Base-by-base conservation (phyloP, 1,140 invertebrate species). In the Cyclina sinensis region DNA sequence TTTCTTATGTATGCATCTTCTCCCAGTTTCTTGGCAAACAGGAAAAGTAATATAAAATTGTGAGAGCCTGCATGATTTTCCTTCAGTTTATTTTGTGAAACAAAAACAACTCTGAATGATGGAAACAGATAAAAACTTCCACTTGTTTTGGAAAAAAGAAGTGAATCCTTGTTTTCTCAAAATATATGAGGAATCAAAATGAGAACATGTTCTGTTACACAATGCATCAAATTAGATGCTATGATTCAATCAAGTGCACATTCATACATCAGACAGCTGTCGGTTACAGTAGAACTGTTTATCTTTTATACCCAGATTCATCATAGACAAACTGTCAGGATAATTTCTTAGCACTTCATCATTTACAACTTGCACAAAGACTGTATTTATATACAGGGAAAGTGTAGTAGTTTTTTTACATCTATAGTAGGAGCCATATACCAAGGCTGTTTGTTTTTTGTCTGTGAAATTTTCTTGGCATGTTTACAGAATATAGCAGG, bases 391-490 rank as follows among this genome's bases (percentile, higher is more conserved):
- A 35, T 65, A 65, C 59, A 65, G 16, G 18, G 18, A 65, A 5
- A 65, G 11, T 65, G 4, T 30, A 3, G 24, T 27, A 4, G 27
- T 65, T 27, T 24, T 5, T 65, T 24, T 65, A 54, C n/a, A 65
- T 59, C n/a, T 59, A 59, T n/a, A 24, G 54, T 59, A 59, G 16
- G 5, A n/a, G 21, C 4, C 5, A n/a, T n/a, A 24, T 59, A 59
- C 54, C 5, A 7, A 7, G 16, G 54, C 9, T 59, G 54, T 59
- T 59, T 59, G 54, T 59, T 59, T 59, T 59, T n/a, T 5, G 30
- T 16, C 30, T 35, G 59, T 65, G 59, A 65, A 65, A 30, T 65
- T n/a, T 30, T 65, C 59, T 30, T 65, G 59, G 59, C 59, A 65
- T 65, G 30, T 65, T 18, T 65, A 65, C 59, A 65, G 59, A 30